These are phyloP conservation scores for Archips xylosteana DNA, from an alignment of 2,888 invertebrate species.

Conservation along the genomic window DNA sequence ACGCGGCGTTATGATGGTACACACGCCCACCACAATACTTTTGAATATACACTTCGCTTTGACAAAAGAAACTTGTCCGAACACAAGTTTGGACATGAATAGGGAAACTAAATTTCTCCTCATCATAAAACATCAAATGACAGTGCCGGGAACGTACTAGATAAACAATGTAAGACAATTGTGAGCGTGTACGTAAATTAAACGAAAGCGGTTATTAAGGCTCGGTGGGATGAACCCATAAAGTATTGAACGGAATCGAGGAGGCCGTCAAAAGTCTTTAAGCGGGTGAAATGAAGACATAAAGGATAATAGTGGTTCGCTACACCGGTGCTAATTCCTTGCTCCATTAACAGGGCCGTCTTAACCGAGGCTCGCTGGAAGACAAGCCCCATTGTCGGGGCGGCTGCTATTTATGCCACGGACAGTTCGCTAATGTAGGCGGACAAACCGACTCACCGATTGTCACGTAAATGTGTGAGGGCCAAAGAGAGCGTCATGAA, in stretches of 20 bases:
- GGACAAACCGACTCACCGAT: slow-evolving; percentile 48
- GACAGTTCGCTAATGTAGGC: slow-evolving; percentile 51
- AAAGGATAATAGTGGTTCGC: slow-evolving; percentile 65
- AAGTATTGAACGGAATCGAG: slow-evolving; percentile 47
- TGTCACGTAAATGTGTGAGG: slow-evolving; percentile 64
- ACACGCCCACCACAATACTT: slow-evolving; percentile 55
- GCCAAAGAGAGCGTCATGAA: slow-evolving; percentile 58
- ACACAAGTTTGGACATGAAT: slow-evolving; percentile 44
- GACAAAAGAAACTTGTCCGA: slow-evolving; percentile 45
- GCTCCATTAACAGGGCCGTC: slow-evolving; percentile 68
- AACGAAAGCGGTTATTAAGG: slow-evolving; percentile 45
- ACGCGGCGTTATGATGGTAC: slow-evolving; percentile 56
- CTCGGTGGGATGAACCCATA: slow-evolving; percentile 41
- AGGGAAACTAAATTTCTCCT: slow-evolving; percentile 45
- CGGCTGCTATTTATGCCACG: slow-evolving; percentile 63
- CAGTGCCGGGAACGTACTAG: slow-evolving; percentile 36
- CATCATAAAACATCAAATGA: slow-evolving; percentile 42
- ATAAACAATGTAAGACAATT: slow-evolving; percentile 43
- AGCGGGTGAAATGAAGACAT: slow-evolving; percentile 70
- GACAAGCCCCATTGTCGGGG: slow-evolving; percentile 66
- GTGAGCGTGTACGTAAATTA: slow-evolving; percentile 38
- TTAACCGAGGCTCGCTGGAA: slow-evolving; percentile 61
- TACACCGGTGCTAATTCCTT: slow-evolving; percentile 70
- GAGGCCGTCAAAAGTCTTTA: slow-evolving; percentile 55
- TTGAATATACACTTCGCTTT: slow-evolving; percentile 39